Percentiles rank a stretch among this genome's conserved stretches.
These are phyloP conservation scores for Neodiprion lecontei DNA, from an alignment of 1,140 invertebrate species.

Conservation along the genomic window DNA sequence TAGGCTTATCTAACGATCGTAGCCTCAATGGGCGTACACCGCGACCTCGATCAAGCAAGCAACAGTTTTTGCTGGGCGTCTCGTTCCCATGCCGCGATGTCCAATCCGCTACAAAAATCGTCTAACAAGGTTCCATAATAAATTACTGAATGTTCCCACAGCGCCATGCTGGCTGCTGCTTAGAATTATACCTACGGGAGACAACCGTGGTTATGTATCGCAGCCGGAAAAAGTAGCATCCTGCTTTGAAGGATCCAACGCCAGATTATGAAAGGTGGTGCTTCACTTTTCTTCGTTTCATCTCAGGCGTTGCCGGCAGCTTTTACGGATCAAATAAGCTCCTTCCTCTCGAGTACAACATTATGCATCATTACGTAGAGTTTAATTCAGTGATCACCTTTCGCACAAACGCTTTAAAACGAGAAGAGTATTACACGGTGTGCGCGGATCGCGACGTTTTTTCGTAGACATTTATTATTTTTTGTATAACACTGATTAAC, in stretches of 20 bases:
- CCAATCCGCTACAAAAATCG: constrained; percentile 4
- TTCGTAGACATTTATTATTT: too few species aligned
- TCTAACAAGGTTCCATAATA: constrained; percentile 3
- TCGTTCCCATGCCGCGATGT: neutral
- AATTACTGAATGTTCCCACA: constrained; percentile 2
- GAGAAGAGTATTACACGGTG: too few species aligned
- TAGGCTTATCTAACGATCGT: constrained; percentile 2
- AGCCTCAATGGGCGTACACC: constrained; percentile 6
- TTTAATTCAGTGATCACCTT: too few species aligned
- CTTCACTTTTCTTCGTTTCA: neutral
- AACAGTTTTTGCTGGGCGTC: constrained; percentile 4
- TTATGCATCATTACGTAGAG: too few species aligned
- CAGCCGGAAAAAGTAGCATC: neutral
- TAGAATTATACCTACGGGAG: neutral
- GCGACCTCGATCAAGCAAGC: constrained; percentile 1
- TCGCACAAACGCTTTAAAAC: too few species aligned
- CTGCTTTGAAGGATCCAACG: neutral
- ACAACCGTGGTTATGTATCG: neutral
- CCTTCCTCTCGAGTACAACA: too few species aligned
- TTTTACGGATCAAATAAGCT: too few species aligned
- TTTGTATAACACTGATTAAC: neutral
- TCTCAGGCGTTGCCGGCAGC: neutral
- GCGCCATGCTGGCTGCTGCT: neutral
- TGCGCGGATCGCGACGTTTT: too few species aligned
- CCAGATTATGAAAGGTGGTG: neutral